A percentile compares a stretch with the other conserved stretches of the same genome.
phyloP scores from a whole-genome alignment of 2,113 vertebrate species.

The Riparia riparia region DNA sequence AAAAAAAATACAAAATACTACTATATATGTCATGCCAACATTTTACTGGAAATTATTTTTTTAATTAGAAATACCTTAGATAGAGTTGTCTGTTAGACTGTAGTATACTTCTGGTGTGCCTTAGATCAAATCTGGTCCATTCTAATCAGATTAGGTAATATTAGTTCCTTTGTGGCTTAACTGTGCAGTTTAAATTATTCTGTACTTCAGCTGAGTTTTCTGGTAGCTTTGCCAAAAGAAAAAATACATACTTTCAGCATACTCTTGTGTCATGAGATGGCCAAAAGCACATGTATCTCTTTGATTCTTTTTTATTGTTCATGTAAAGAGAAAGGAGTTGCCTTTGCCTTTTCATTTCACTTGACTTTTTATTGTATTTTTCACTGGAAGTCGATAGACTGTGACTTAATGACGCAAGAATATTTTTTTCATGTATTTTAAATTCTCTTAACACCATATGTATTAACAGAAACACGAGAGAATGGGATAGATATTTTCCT shows the following conservation, averaged over 20 bases:
- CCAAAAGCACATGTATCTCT: not conserved
- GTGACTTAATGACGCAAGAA: not conserved
- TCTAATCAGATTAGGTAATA: not conserved
- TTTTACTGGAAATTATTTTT: not conserved
- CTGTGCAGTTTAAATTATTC: not conserved
- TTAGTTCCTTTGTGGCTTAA: not conserved
- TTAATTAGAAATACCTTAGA: not conserved
- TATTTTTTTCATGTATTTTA: not conserved
- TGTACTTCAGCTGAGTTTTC: not conserved
- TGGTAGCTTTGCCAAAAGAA: not conserved
- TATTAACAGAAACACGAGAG: not conserved
- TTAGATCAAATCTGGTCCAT: not conserved
- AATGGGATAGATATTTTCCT: not conserved
- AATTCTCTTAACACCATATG: not conserved
- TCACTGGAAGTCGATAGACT: not conserved
- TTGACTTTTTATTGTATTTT: not conserved
- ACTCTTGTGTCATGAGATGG: not conserved
- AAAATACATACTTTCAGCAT: not conserved
- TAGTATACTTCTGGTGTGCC: not conserved
- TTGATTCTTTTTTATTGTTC: not conserved
- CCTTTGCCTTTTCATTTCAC: not conserved
- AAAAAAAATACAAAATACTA: not conserved
- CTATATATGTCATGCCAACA: not conserved
- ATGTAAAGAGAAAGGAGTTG: not conserved
- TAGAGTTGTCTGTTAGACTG: not conserved